Conservation (phyloP, 2,797 vertebrate genomes). For the Onychomys arenicola region DNA sequence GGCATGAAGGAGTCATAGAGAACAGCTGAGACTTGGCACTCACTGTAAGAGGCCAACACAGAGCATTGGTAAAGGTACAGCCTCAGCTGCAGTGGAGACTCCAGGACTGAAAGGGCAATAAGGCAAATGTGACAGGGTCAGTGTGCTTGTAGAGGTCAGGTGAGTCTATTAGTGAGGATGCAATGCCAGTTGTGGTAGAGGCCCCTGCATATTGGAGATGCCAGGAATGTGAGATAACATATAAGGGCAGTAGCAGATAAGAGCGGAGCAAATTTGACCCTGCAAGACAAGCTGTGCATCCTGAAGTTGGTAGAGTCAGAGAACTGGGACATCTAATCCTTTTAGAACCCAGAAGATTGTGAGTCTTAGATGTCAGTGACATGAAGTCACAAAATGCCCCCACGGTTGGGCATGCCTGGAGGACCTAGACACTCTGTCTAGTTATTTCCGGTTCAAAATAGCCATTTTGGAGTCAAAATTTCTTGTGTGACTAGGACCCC, state of each 20-base stretch:
- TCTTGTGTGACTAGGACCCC: too few relatives aligned
- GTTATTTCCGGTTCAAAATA: too few relatives aligned
- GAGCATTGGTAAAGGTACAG: neutral
- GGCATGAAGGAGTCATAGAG: neutral
- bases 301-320: neutral
- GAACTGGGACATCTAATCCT: neutral
- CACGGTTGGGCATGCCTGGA: too few relatives aligned
- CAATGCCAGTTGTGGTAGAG: neutral
- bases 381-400: too few relatives aligned
- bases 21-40: neutral
- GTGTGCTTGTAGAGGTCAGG: neutral
- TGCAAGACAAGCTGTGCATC: neutral
- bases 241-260: neutral
- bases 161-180: neutral
- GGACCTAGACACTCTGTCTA: too few relatives aligned
- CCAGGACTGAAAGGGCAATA: neutral
- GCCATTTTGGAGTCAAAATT: too few relatives aligned
- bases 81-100: neutral
- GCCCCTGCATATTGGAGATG: neutral
- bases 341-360: neutral
- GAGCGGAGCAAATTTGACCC: neutral
- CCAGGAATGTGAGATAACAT: neutral
- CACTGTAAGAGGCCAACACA: neutral
- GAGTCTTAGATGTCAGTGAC: neutral
- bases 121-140: too few relatives aligned